phyloP scores from a whole-genome alignment of 2,888 invertebrate species.

The Laspeyria flexula region DNA sequence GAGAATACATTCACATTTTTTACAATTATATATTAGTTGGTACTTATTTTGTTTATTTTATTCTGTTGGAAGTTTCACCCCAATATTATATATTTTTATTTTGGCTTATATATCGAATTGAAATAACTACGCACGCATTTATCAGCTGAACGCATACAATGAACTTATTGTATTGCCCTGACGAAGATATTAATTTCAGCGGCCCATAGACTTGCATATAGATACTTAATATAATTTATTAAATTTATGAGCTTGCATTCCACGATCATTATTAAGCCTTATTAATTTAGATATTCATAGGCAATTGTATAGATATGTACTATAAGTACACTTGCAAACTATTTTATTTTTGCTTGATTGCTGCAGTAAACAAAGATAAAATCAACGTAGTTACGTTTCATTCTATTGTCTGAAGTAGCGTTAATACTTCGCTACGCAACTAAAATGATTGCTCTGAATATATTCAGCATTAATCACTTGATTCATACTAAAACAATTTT shows the following conservation, averaged over 20 bases:
- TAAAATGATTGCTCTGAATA: too few species aligned
- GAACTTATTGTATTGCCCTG: conserved; percentile 26
- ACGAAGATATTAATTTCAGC: conserved; percentile 28
- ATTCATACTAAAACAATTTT: too few species aligned
- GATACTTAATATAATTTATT: conserved; percentile 3
- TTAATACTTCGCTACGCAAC: too few species aligned
- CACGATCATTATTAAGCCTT: neutral
- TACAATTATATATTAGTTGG: neutral
- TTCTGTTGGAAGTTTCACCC: conserved; percentile 31
- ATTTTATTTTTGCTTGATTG: neutral
- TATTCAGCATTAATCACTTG: too few species aligned
- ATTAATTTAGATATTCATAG: too few species aligned
- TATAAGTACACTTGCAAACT: neutral
- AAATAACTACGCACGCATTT: conserved; percentile 73
- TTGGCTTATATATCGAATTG: conserved; percentile 54
- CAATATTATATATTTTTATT: conserved; percentile 41
- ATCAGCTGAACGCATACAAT: conserved; percentile 66
- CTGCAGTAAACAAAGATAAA: neutral
- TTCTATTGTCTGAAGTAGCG: too few species aligned
- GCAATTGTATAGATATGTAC: neutral
- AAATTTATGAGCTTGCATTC: conserved; percentile 17
- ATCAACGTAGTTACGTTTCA: too few species aligned
- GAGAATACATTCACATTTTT: too few species aligned
- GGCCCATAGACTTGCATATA: conserved; percentile 65
- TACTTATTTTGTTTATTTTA: neutral